Evolutionary conservation across 2,888 invertebrate species (phyloP).

Genomic region (Drosophila macrospina): DNA sequence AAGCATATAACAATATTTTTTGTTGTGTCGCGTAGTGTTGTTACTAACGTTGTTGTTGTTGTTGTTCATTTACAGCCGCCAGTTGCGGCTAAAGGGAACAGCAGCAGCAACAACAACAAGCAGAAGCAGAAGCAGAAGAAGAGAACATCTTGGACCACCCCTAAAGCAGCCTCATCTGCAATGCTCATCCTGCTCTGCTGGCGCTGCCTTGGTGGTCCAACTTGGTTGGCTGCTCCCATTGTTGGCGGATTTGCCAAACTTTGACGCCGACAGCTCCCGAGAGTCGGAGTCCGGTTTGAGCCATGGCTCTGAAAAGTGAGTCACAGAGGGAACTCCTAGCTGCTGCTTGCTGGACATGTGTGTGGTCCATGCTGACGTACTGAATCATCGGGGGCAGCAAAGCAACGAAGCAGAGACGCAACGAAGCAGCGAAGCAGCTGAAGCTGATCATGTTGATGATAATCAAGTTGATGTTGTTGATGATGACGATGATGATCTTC

Average conservation of each 20-base stretch:
- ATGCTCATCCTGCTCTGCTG: slow-evolving; percentile 2
- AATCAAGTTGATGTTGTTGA: neutral
- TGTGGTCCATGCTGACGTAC: slow-evolving; percentile 73
- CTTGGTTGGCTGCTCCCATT: slow-evolving; percentile 48
- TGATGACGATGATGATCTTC: slow-evolving; percentile 36
- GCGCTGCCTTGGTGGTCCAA: slow-evolving; percentile 64
- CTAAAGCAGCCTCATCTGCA: slow-evolving; percentile 60
- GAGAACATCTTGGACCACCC: slow-evolving; percentile 70
- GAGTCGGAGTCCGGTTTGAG: slow-evolving; percentile 21
- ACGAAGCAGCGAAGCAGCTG: neutral
- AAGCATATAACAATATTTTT: slow-evolving; percentile 20
- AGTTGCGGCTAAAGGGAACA: slow-evolving; percentile 38
- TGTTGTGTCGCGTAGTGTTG: slow-evolving; percentile 61
- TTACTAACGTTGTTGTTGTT: slow-evolving; percentile 28
- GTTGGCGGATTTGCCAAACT: slow-evolving; percentile 74
- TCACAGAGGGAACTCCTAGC: slow-evolving; percentile 77
- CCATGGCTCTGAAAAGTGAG: slow-evolving; percentile 36
- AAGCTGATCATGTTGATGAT: slow-evolving; percentile 13
- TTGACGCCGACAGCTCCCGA: slow-evolving; percentile 51
- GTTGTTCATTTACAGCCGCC: slow-evolving; percentile 66
- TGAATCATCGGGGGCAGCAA: slow-evolving; percentile 68
- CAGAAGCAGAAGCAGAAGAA: slow-evolving; percentile 25
- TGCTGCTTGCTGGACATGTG: no score
- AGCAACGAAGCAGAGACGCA: neutral
- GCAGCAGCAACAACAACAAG: slow-evolving; percentile 13